Percentiles rank a stretch among this genome's conserved stretches.
These are phyloP conservation scores for Drosophila macrothrix DNA, from an alignment of 2,888 invertebrate genomes.

Conservation along the genomic window DNA sequence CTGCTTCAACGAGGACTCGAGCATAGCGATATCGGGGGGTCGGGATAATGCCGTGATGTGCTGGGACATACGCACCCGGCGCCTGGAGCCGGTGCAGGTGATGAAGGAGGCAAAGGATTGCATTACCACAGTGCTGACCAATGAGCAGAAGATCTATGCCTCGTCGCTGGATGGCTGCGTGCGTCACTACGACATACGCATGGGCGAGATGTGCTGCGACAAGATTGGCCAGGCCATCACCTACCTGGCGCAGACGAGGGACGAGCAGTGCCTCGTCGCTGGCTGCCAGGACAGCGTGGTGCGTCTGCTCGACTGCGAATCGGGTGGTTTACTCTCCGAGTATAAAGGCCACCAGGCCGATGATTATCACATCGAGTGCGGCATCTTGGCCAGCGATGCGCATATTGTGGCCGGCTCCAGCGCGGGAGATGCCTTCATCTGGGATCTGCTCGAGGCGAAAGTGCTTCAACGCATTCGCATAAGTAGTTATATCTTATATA, in stretches of 20 bases:
- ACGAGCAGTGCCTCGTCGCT: slow-evolving; percentile 95
- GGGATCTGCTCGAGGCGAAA: slow-evolving; percentile 94
- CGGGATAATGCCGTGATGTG: slow-evolving; percentile 96
- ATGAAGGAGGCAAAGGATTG: slow-evolving; percentile 98
- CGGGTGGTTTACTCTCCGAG: slow-evolving; percentile 91
- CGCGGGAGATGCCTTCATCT: slow-evolving; percentile 88
- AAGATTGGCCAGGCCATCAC: slow-evolving; percentile 92
- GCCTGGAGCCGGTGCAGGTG: slow-evolving; percentile 91
- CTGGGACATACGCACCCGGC: slow-evolving; percentile 93
- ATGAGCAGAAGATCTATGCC: slow-evolving; percentile 95
- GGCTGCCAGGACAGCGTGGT: slow-evolving; percentile 94
- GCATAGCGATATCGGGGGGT: slow-evolving; percentile 96
- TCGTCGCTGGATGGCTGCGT: slow-evolving; percentile 95
- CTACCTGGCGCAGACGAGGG: slow-evolving; percentile 93
- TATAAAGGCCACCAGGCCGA: slow-evolving; percentile 93
- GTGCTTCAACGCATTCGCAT: slow-evolving; percentile 85
- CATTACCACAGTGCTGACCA: slow-evolving; percentile 91
- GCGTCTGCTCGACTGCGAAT: slow-evolving; percentile 94
- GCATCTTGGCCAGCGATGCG: slow-evolving; percentile 93
- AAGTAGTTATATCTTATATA: slow-evolving; percentile 42
- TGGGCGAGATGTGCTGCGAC: slow-evolving; percentile 93
- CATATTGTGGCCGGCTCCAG: slow-evolving; percentile 96
- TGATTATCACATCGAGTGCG: slow-evolving; percentile 95
- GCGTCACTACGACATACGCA: slow-evolving; percentile 95
- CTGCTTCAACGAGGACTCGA: slow-evolving; percentile 97